Conservation (phyloP, 2,888 invertebrate genomes). For the Hypercompe scribonia region DNA sequence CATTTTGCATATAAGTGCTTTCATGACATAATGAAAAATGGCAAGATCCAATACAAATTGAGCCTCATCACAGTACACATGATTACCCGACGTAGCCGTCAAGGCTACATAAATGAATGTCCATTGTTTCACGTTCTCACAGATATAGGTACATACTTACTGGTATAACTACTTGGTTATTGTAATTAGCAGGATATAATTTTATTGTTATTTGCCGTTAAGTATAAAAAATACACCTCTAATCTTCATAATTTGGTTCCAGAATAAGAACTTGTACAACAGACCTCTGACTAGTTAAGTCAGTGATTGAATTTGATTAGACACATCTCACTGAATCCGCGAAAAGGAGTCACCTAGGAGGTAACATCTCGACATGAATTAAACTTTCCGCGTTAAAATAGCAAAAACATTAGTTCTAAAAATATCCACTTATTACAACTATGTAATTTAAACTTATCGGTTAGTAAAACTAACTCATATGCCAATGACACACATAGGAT, state of each 20-base stretch:
- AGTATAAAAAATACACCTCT: constrained; percentile 27
- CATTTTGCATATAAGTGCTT: no score
- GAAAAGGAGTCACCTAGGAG: not conserved
- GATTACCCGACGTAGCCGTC: constrained; percentile 17
- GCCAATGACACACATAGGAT: not conserved
- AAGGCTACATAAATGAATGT: constrained; percentile 36
- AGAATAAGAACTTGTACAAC: not conserved
- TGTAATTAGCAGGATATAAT: constrained; percentile 40
- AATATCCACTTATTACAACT: not conserved
- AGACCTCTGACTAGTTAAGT: not conserved
- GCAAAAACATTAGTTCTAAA: not conserved
- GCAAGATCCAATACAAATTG: constrained; percentile 14
- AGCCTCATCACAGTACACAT: constrained; percentile 12
- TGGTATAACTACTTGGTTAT: constrained; percentile 22
- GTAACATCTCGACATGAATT: not conserved
- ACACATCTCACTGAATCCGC: not conserved
- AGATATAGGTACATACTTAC: constrained; percentile 3
- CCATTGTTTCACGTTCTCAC: constrained; percentile 48
- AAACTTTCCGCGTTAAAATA: not conserved
- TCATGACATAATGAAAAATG: not conserved
- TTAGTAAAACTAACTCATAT: not conserved
- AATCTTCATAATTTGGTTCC: constrained; percentile 5
- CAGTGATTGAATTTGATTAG: not conserved
- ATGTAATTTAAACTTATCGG: not conserved
- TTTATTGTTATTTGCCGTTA: constrained; percentile 37